Evolutionary conservation across 2,113 vertebrate species (phyloP), one percentile per base, ranked within the genome.

Genomic region (Ciconia boyciana): DNA sequence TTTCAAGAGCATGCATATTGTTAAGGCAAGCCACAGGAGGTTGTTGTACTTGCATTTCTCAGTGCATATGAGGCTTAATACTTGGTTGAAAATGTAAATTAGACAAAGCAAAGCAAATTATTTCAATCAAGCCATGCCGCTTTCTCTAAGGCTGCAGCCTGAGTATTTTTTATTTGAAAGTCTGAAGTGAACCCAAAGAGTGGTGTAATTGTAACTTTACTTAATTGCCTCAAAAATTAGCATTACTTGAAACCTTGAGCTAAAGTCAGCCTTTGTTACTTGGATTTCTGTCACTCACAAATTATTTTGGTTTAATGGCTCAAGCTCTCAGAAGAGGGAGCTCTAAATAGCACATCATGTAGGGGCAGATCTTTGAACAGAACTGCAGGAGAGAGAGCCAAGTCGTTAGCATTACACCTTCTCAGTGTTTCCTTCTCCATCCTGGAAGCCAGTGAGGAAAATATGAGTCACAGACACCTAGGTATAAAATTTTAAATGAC

Each of bases 391-490:
- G 65, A 76, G 61, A 94, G 41, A 51, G 81, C 74, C 81, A 80
- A 89, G 75, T 85, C 20, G 1, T 95, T 95, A 93, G 74, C 65
- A 41, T 91, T 95, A 77, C 68, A 94, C 81, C 68, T 93, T 95
- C 87, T 95, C 84, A 77, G 54, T 87, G 81, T 95, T 97, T 95
- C 81, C 81, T 95, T 94, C 84, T 91, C 3, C 3, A 41, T 85
- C 34, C 82, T 94, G 84, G 87, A 97, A 94, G 61, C 46, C 43
- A 62, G 64, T 13, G 14, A 13, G 68, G 94, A 86, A 96, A 95
- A 85, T 80, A 51, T 96, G 89, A 95, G 36, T 95, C 94, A 95
- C 78, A 88, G 89, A 90, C 71, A 76, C 55, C 49, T 88, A 80
- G 44, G 89, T 80, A 82, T 57, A 94, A 97, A n/a, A 66, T 77